phyloP scores from a whole-genome alignment of 2,797 vertebrate genomes.

The Spea hammondii region DNA sequence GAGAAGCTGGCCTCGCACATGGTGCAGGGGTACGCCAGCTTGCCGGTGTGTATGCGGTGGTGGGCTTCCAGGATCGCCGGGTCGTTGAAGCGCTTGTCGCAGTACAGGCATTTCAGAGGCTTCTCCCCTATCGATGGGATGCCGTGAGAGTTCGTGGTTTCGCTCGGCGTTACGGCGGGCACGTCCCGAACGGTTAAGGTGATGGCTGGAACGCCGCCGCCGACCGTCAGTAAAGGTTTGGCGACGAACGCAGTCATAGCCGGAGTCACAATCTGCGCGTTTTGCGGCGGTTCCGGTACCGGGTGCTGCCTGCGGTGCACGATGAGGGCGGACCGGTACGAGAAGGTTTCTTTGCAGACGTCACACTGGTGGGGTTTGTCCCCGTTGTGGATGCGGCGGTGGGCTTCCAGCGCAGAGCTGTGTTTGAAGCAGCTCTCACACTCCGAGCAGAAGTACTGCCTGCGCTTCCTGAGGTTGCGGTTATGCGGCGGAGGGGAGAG shows the following conservation, averaged over 20 bases:
- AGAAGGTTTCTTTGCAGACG: conserved; percentile 16
- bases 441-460: conserved; percentile 13
- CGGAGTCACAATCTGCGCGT: not conserved
- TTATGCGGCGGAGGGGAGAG: not conserved
- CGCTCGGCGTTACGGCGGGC: not conserved
- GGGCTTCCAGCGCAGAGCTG: conserved; percentile 40
- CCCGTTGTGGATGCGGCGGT: conserved; percentile 34
- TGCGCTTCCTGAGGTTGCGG: conserved; percentile 2
- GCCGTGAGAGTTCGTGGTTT: not conserved
- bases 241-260: not conserved
- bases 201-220: not conserved
- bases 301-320: conserved; percentile 17
- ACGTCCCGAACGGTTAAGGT: no score
- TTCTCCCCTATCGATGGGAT: not conserved
- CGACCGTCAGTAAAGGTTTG: not conserved
- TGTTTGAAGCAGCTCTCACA: conserved; percentile 34
- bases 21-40: conserved; percentile 29
- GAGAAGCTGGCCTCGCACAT: conserved; percentile 46
- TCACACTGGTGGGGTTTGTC: conserved; percentile 36
- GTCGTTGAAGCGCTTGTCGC: conserved; percentile 39
- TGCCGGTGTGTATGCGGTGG: conserved; percentile 37
- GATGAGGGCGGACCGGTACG: conserved; percentile 25
- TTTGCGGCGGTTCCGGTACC: not conserved
- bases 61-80: conserved; percentile 44
- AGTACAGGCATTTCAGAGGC: conserved; percentile 39